phyloP scores from a whole-genome alignment of 2,797 vertebrate genomes.

The Neopelma chrysocephalum region DNA sequence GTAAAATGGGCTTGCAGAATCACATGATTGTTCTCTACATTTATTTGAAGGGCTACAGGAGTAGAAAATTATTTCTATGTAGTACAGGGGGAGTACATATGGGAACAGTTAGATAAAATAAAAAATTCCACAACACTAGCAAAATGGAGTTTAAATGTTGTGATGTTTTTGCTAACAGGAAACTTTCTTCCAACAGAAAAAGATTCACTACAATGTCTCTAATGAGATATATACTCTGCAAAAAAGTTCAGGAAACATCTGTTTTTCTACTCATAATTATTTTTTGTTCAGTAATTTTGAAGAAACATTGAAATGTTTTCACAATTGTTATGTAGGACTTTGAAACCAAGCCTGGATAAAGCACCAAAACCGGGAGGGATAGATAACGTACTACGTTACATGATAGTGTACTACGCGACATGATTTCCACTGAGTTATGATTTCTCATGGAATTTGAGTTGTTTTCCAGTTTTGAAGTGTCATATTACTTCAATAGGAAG shows the following conservation, averaged over 20 bases:
- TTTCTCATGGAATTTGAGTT: background rate
- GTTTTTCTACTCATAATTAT: background rate
- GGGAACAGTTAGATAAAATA: background rate
- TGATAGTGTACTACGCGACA: background rate
- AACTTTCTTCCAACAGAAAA: background rate
- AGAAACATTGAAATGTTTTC: background rate
- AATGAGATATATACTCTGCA: background rate
- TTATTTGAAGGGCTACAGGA: background rate
- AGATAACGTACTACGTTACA: background rate
- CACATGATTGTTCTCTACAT: background rate
- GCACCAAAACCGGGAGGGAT: background rate
- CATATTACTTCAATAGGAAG: background rate
- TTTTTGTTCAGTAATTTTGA: background rate
- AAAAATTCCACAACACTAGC: rapidly evolving
- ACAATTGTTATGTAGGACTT: background rate
- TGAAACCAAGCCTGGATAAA: background rate
- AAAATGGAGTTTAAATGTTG: background rate
- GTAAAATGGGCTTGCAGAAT: background rate
- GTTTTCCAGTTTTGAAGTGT: background rate
- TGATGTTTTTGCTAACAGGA: background rate
- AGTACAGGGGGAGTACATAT: background rate
- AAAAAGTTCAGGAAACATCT: background rate
- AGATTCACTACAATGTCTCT: background rate
- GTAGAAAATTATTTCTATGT: background rate
- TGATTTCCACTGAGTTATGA: background rate